Conservation (phyloP, 92 coral and sea anemone genomes). For the Siderastrea siderea region DNA sequence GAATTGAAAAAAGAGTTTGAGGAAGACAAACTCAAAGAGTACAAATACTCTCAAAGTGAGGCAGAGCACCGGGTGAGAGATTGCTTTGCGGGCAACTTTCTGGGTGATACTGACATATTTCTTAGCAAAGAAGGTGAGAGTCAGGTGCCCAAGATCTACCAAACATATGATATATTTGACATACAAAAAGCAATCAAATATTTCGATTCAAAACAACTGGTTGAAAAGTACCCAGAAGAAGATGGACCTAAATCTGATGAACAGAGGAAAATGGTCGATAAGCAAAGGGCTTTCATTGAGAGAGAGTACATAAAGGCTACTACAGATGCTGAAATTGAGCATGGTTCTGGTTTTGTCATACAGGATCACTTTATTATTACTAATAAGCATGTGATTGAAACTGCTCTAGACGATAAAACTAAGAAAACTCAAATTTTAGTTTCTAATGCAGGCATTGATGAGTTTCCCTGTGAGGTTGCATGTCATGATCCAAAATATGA, state of each 20-base stretch:
- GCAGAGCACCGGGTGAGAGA: constrained; percentile 15
- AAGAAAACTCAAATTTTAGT: neutral
- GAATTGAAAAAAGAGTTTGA: neutral
- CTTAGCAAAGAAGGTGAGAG: neutral
- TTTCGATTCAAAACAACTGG: neutral
- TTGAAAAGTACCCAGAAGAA: neutral
- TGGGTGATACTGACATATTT: neutral
- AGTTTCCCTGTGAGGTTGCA: neutral
- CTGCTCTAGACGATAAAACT: too few relatives aligned
- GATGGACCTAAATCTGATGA: neutral
- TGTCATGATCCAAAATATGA: neutral
- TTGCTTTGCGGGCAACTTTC: neutral
- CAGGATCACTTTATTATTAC: constrained; percentile 3
- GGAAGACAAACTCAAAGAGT: neutral
- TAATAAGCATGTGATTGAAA: constrained; percentile 14
- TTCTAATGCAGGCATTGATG: constrained; percentile 6
- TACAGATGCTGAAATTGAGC: constrained; percentile 1
- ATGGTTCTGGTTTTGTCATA: constrained; percentile 23
- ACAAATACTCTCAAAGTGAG: neutral
- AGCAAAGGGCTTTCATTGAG: constrained; percentile 3
- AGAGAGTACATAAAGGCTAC: neutral
- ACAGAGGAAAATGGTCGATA: neutral
- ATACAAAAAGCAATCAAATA: neutral
- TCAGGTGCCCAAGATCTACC: neutral
- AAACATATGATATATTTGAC: constrained; percentile 9